Percentiles rank a stretch among this genome's conserved stretches.
These are phyloP conservation scores for Cyclina sinensis DNA, from an alignment of 1,140 invertebrate species.

Conservation along the genomic window DNA sequence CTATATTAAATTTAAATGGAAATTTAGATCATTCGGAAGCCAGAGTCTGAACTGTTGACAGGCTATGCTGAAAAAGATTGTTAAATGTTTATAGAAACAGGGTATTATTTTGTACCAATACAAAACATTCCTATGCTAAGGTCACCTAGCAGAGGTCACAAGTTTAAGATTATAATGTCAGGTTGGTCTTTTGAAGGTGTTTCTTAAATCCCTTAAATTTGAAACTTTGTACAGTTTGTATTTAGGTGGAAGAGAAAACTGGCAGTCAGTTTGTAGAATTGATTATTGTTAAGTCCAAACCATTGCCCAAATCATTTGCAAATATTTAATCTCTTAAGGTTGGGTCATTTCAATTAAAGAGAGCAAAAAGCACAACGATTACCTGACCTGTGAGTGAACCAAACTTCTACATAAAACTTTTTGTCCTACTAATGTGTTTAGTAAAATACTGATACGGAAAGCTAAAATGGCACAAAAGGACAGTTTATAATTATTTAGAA, in stretches of 20 bases:
- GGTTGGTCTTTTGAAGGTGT: not conserved
- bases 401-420: not conserved
- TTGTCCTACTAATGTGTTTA: not conserved
- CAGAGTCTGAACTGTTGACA: no score
- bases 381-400: not conserved
- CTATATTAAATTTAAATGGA: no score
- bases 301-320: no score
- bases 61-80: no score
- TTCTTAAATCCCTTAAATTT: not conserved
- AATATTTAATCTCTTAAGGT: slow-evolving; percentile 2
- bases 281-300: not conserved
- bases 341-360: not conserved
- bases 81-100: no score
- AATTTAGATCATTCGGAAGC: no score
- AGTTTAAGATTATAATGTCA: not conserved
- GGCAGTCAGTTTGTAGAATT: not conserved
- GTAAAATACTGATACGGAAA: not conserved
- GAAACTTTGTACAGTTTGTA: not conserved
- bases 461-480: not conserved
- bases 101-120: no score
- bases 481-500: no score
- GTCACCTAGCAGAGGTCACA: not conserved
- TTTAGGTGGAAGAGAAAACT: not conserved
- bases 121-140: no score
- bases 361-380: not conserved